phyloP scores from a whole-genome alignment of 2,797 vertebrate species.

The Bradypus variegatus region DNA sequence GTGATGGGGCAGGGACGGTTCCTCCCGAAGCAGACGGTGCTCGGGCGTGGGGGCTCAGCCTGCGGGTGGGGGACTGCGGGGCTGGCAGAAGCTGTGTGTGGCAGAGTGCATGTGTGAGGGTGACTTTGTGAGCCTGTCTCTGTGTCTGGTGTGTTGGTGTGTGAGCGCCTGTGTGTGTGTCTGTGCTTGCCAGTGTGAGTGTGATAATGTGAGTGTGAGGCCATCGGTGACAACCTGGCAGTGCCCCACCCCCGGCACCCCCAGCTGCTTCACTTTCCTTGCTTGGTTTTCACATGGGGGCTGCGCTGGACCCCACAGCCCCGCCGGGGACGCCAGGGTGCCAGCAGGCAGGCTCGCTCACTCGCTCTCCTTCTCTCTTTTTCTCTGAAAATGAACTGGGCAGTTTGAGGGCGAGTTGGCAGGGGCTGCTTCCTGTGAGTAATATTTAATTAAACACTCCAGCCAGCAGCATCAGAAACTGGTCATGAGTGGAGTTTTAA shows the following conservation, averaged over 20 bases:
- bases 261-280: background rate
- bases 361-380: background rate
- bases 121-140: background rate
- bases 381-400: constrained; percentile 39
- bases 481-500: constrained; percentile 62
- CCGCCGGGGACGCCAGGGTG: background rate
- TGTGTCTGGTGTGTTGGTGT: background rate
- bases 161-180: background rate
- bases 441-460: constrained; percentile 65
- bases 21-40: background rate
- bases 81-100: background rate
- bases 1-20: background rate
- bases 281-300: background rate
- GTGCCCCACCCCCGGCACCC: background rate
- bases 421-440: constrained; percentile 66
- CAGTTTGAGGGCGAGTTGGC: constrained; percentile 60
- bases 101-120: too few species aligned
- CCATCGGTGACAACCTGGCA: background rate
- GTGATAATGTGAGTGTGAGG: background rate
- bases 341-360: background rate
- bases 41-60: background rate
- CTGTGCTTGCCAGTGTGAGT: background rate
- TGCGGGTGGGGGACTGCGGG: background rate
- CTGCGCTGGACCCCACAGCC: background rate
- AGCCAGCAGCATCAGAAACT: constrained; percentile 54